Percentiles rank a stretch among this genome's conserved stretches.
Evolutionary conservation across 2,797 vertebrate genomes (phyloP).

Genomic region (Eulemur mongoz): DNA sequence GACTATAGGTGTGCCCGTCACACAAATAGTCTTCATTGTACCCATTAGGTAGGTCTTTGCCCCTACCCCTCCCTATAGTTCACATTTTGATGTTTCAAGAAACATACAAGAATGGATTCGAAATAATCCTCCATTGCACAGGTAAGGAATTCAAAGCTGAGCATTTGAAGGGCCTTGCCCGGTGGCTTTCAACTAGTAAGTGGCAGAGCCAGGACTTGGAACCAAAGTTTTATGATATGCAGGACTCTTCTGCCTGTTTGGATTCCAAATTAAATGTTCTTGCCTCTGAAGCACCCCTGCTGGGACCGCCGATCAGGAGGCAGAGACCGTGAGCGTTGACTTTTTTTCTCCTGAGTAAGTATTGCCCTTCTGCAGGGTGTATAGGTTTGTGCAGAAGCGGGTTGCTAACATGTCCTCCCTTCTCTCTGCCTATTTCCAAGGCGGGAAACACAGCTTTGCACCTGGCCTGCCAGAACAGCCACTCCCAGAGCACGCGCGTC

Average conservation of each 20-base stretch:
- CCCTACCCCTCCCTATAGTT: background rate
- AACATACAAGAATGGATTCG: background rate
- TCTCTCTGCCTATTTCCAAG: constrained; percentile 85
- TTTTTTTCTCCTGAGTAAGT: background rate
- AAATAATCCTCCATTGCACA: background rate
- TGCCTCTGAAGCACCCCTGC: background rate
- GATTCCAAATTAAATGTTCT: background rate
- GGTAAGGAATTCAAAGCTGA: background rate
- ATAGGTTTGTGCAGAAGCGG: background rate
- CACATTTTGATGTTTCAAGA: background rate
- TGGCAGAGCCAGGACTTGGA: background rate
- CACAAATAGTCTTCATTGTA: background rate
- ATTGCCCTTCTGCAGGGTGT: background rate
- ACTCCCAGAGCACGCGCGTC: constrained; percentile 93
- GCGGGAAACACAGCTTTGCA: constrained; percentile 96
- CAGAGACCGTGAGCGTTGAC: background rate
- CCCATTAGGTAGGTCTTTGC: background rate
- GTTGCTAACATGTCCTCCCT: constrained; percentile 64
- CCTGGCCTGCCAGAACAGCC: constrained; percentile 97
- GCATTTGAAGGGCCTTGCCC: background rate
- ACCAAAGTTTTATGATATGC: background rate
- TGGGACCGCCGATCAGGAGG: rapidly evolving
- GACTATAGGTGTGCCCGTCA: background rate
- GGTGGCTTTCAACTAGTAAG: background rate
- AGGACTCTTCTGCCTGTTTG: background rate